These are phyloP conservation scores for Drosophila yakuba DNA, from an alignment of 1,140 invertebrate species.

Conservation along the genomic window DNA sequence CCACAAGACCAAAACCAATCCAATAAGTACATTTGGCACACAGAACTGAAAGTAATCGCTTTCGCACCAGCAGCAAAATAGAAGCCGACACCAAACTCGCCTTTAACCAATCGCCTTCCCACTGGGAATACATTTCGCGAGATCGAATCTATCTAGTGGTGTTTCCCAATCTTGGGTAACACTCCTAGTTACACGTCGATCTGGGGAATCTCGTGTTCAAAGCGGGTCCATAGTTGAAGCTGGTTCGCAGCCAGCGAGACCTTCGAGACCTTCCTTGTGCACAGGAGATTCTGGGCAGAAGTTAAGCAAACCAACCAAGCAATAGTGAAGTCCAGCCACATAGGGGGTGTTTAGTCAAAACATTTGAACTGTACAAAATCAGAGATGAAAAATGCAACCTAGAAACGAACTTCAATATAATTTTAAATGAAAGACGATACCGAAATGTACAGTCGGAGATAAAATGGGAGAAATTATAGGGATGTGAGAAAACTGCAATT, in stretches of 20 bases:
- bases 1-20: slow-evolving; percentile 36
- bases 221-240: neutral
- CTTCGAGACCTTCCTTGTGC: slow-evolving; percentile 6
- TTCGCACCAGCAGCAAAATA: slow-evolving; percentile 28
- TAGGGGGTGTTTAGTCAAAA: slow-evolving; percentile 26
- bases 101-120: slow-evolving; percentile 33
- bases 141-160: slow-evolving; percentile 10
- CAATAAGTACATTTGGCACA: slow-evolving; percentile 32
- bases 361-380: slow-evolving; percentile 48
- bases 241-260: neutral
- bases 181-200: slow-evolving; percentile 19
- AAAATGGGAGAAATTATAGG: slow-evolving; percentile 9
- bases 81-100: slow-evolving; percentile 38
- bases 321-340: slow-evolving; percentile 34
- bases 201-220: slow-evolving; percentile 25
- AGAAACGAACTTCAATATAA: slow-evolving; percentile 45
- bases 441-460: slow-evolving; percentile 25
- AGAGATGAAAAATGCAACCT: slow-evolving; percentile 26
- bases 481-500: slow-evolving; percentile 17
- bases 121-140: neutral
- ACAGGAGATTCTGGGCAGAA: slow-evolving; percentile 9
- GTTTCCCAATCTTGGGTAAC: neutral
- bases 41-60: slow-evolving; percentile 38
- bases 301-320: slow-evolving; percentile 11
- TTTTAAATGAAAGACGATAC: slow-evolving; percentile 32